Evolutionary conservation across 2,888 invertebrate species (phyloP).

Genomic region (Stenurella melanura): DNA sequence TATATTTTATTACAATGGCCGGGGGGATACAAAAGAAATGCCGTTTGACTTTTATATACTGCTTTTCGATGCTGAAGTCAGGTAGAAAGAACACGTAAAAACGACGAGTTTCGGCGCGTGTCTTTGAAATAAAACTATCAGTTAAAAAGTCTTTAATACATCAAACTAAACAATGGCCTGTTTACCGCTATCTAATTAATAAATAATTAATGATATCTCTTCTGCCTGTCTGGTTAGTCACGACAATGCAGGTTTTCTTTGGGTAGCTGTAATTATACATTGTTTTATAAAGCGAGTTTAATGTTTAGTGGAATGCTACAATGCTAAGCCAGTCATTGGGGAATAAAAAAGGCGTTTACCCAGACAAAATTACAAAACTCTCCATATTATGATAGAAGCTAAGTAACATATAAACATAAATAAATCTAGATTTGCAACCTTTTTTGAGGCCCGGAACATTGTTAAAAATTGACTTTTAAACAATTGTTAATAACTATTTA

Average conservation of each 20-base stretch:
- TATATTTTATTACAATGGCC: constrained; percentile 41
- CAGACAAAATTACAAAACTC: too few species aligned
- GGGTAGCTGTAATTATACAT: background rate
- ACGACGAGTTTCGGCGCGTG: constrained; percentile 34
- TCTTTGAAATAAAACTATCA: constrained; percentile 27
- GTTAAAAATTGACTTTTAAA: too few species aligned
- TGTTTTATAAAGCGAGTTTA: background rate
- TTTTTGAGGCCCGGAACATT: too few species aligned
- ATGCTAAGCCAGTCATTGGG: too few species aligned
- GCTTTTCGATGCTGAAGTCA: constrained; percentile 15
- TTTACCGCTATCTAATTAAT: constrained; percentile 31
- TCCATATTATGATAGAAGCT: too few species aligned
- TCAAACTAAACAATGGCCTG: constrained; percentile 12
- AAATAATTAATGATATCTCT: constrained; percentile 17
- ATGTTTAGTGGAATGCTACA: too few species aligned
- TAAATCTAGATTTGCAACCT: too few species aligned
- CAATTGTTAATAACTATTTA: too few species aligned
- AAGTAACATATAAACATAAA: too few species aligned
- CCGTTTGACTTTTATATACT: constrained; percentile 43
- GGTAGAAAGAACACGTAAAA: constrained; percentile 7
- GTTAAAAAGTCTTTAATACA: background rate
- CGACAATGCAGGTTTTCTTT: background rate
- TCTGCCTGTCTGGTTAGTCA: constrained; percentile 1
- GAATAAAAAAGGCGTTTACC: too few species aligned
- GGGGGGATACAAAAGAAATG: constrained; percentile 39